Percentiles rank a stretch among this genome's conserved stretches.
These are phyloP conservation scores for Cotesia congregata DNA, from an alignment of 2,888 invertebrate genomes.

Conservation along the genomic window DNA sequence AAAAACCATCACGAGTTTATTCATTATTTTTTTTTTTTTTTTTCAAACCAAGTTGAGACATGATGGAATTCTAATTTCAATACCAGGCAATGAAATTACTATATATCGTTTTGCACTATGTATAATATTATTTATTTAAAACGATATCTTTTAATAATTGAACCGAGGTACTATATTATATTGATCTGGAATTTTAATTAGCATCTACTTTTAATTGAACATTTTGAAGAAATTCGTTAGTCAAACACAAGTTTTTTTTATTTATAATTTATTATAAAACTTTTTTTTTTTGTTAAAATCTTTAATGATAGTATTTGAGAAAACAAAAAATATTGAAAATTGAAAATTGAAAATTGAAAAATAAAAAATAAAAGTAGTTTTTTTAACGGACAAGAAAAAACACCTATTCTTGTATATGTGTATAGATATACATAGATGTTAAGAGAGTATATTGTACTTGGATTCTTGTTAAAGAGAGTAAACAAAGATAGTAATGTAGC, in stretches of 20 bases:
- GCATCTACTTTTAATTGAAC: not conserved
- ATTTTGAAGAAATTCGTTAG: not conserved
- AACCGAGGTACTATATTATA: too few relatives aligned
- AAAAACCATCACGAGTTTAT: constrained; percentile 64
- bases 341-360: too few relatives aligned
- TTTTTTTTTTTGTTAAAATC: too few relatives aligned
- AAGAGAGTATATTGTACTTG: constrained; percentile 6
- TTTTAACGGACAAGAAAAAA: too few relatives aligned
- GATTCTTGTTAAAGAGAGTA: constrained; percentile 5
- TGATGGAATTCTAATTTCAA: constrained; percentile 66
- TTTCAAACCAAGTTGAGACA: constrained; percentile 54
- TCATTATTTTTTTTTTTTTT: constrained; percentile 3
- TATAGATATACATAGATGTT: constrained; percentile 6
- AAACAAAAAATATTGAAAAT: too few relatives aligned
- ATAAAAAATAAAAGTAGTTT: too few relatives aligned
- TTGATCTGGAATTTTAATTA: not conserved
- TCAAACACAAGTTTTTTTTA: constrained; percentile 3
- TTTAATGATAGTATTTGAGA: too few relatives aligned
- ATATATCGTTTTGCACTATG: not conserved
- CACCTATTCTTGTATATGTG: not conserved
- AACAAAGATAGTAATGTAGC: constrained; percentile 24
- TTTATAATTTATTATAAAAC: not conserved
- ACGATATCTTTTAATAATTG: too few relatives aligned
- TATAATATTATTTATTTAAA: not conserved
- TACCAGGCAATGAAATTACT: constrained; percentile 28